Evolutionary conservation across 2,797 vertebrate species (phyloP).

Genomic region (Macrochelys suwanniensis): DNA sequence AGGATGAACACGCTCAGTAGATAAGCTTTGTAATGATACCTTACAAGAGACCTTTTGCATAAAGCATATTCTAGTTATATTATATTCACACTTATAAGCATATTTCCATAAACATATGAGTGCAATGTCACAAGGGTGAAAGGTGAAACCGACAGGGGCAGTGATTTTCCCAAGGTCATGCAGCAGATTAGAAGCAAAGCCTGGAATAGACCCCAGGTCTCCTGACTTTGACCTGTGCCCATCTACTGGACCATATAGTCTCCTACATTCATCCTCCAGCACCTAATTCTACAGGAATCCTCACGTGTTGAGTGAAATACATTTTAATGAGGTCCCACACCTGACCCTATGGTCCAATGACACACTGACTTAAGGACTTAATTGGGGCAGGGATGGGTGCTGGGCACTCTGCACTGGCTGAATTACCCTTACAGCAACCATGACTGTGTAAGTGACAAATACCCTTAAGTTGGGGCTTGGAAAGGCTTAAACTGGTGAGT

Average conservation of each 20-base stretch:
- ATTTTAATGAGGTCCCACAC: not conserved
- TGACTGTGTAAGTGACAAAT: not conserved
- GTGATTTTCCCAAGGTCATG: not conserved
- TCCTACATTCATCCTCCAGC: not conserved
- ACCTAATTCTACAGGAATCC: not conserved
- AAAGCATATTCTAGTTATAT: no score
- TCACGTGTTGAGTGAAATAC: not conserved
- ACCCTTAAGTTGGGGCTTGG: not conserved
- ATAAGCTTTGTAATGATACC: no score
- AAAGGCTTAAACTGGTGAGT: no score
- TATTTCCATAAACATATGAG: no score
- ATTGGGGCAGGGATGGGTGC: not conserved
- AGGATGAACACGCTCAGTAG: no score
- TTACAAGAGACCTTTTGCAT: no score
- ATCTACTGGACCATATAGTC: no score
- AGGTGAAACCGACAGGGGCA: not conserved
- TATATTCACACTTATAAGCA: no score
- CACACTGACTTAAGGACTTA: no score
- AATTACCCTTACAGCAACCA: not conserved
- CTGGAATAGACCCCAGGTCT: not conserved
- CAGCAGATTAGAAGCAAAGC: not conserved
- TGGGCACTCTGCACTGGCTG: not conserved
- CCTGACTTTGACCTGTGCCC: not conserved
- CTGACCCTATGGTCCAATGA: not conserved
- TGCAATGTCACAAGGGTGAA: no score